Conservation (phyloP, 2,113 vertebrate genomes). For the Cinclus cinclus region DNA sequence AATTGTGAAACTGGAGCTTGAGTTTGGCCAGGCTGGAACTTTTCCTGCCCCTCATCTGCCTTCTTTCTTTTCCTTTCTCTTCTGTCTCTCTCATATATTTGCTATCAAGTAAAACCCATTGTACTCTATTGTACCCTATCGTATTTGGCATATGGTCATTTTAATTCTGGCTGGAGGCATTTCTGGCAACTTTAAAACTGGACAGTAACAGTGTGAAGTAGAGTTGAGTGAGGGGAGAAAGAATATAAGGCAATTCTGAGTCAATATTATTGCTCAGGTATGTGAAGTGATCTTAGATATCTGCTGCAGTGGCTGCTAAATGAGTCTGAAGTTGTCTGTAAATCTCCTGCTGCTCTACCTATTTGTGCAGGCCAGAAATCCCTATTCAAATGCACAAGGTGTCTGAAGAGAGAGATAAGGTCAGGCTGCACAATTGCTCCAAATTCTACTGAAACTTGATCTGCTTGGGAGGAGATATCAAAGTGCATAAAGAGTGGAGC, state of each 20-base stretch:
- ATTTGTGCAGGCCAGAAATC: background rate
- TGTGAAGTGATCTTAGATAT: background rate
- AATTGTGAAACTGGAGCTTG: no score
- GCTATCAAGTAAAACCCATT: background rate
- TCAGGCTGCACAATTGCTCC: background rate
- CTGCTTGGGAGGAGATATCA: background rate
- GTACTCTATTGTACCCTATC: background rate
- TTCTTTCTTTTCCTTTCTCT: background rate
- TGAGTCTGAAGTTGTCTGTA: background rate
- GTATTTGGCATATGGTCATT: background rate
- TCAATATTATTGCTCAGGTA: background rate
- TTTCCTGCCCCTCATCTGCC: background rate
- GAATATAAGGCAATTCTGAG: background rate
- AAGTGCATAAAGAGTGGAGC: background rate
- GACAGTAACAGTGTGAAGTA: background rate
- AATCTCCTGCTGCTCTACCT: background rate
- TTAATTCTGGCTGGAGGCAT: rapidly evolving
- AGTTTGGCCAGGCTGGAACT: background rate
- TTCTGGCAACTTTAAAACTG: background rate
- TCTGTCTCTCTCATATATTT: background rate
- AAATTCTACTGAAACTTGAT: conserved; percentile 2
- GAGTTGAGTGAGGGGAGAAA: background rate
- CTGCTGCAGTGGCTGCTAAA: background rate
- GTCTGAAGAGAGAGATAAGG: background rate
- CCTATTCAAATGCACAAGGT: background rate